Evolutionary conservation across 2,113 vertebrate species (phyloP).

Genomic region (Actinemys pallida): DNA sequence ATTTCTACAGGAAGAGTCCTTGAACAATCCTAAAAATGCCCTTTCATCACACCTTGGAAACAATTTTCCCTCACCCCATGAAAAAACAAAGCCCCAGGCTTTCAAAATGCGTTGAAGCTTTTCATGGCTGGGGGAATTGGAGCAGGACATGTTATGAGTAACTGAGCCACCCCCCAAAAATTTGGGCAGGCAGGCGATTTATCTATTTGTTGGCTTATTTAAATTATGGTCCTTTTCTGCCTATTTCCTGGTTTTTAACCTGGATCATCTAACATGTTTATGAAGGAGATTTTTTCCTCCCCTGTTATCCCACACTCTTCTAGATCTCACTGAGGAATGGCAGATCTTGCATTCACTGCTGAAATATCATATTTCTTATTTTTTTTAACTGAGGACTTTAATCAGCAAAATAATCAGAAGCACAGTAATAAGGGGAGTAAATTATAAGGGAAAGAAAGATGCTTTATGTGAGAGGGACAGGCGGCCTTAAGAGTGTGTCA

Average conservation of each 20-base stretch:
- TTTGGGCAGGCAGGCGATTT: conserved; percentile 28
- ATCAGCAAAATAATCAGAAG: conserved; percentile 68
- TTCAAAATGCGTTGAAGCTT: background rate
- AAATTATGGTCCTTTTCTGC: conserved; percentile 51
- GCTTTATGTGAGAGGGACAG: conserved; percentile 17
- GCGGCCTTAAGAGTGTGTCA: conserved; percentile 12
- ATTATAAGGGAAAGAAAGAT: background rate
- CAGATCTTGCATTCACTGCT: background rate
- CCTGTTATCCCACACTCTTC: background rate
- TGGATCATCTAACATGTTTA: conserved; percentile 24
- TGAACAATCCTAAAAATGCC: conserved; percentile 17
- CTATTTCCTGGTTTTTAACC: conserved; percentile 44
- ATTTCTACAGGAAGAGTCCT: conserved; percentile 62
- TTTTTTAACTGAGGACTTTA: conserved; percentile 55
- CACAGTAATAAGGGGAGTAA: conserved; percentile 43
- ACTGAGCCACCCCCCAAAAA: conserved; percentile 18
- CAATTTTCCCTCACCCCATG: background rate
- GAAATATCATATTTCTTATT: conserved; percentile 36
- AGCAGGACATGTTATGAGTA: background rate
- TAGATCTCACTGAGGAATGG: conserved; percentile 9
- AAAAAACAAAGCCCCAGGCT: background rate
- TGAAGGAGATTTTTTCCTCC: conserved; percentile 9
- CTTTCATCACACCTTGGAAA: conserved; percentile 36
- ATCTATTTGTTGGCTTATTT: conserved; percentile 73
- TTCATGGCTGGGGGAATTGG: conserved; percentile 8